Evolutionary conservation across 2,113 vertebrate genomes (phyloP), one percentile per base, ranked within the genome.

Genomic region (Lepisosteus oculatus): DNA sequence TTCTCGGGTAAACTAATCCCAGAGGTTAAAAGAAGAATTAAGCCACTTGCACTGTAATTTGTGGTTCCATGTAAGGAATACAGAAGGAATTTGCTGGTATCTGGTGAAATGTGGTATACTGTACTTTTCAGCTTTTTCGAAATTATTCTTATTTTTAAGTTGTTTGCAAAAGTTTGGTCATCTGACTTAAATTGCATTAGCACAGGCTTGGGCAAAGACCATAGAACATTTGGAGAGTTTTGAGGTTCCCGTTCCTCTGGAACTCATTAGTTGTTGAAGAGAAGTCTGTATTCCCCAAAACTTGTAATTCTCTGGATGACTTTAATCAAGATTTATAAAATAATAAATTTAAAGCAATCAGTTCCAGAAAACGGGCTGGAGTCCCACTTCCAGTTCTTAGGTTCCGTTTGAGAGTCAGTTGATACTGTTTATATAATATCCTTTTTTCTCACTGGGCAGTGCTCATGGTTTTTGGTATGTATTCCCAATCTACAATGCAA

Each of bases 241-340:
- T 69, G 47, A 69, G 15, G 69, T 70, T 61, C 69, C 57, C 14
- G 43, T 44, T 59, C 14, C 14, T 69, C 68, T 70, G 69, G 69
- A 70, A 61, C 69, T 70, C 29, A 54, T 70, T 61, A 70, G 8
- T 29, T 12, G 56, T 44, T 55, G 12, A 4, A 6, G 61, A 13
- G 64, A 43, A 47, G 42, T 13, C 42, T 42, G n/a, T 61, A 14
- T 47, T 13, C 55, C 55, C 68, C 8, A 11, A 55, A 43, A 61
- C 55, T 55, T 55, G 8, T 74, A 41, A 61, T 9, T 69, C 41
- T 15, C 61, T 45, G 61, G 61, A 64, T 64, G 57, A 74, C 67
- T 69, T 69, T 74, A 70, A 70, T 70, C 57, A 74, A 51, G 56
- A 62, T 68, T 68, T 73, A 61, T 45, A 73, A 68, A 68, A 73